Evolutionary conservation across 2,113 vertebrate species (phyloP).

Genomic region (Paratilapia polleni): DNA sequence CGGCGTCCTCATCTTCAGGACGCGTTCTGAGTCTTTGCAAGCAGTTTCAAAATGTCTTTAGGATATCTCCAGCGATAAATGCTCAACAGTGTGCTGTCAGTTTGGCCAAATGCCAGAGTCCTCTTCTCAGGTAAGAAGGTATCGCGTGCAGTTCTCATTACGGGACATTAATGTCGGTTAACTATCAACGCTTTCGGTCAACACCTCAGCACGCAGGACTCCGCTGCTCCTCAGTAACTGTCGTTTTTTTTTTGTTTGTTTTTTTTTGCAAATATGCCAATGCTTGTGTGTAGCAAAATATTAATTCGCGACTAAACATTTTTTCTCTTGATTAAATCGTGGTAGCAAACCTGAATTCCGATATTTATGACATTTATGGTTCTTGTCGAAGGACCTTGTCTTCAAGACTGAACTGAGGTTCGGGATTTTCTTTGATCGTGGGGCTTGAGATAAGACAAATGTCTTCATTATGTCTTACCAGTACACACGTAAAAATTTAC

Average conservation of each 20-base stretch:
- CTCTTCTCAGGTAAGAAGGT: slow-evolving; percentile 63
- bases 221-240: neutral
- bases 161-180: neutral
- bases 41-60: slow-evolving; percentile 74
- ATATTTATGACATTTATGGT: neutral
- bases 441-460: too few relatives aligned
- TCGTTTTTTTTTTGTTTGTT: too few relatives aligned
- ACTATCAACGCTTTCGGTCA: neutral
- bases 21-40: slow-evolving; percentile 77
- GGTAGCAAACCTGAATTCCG: neutral
- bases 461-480: neutral
- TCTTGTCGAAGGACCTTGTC: neutral
- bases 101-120: slow-evolving; percentile 14
- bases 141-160: neutral
- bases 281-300: neutral
- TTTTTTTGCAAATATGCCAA: neutral
- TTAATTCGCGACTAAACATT: neutral
- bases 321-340: neutral
- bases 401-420: neutral
- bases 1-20: slow-evolving; percentile 71
- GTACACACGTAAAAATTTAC: neutral
- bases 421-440: neutral
- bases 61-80: slow-evolving; percentile 62
- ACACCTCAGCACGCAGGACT: neutral
- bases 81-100: slow-evolving; percentile 3